These are phyloP conservation scores for Coelinius sp. DNA, from an alignment of 2,888 invertebrate species.

Conservation along the genomic window DNA sequence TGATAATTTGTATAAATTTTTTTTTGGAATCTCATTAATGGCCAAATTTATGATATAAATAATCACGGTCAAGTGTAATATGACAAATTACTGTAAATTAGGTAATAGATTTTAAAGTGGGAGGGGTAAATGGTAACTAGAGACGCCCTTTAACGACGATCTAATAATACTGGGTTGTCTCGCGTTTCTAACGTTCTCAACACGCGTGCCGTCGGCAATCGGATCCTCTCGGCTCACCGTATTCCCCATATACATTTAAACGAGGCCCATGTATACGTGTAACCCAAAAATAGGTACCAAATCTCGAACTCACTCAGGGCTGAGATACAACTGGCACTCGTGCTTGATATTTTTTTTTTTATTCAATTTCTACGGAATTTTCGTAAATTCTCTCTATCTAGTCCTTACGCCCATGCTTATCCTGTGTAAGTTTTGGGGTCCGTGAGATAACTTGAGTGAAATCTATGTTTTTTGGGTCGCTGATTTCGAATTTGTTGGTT, in stretches of 20 bases:
- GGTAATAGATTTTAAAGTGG: slow-evolving; percentile 9
- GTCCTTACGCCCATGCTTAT: no score
- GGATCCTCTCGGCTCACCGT: slow-evolving; percentile 26
- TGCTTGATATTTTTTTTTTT: slow-evolving; percentile 20
- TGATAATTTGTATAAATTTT: background rate
- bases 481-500: no score
- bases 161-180: slow-evolving; percentile 65
- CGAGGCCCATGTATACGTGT: slow-evolving; percentile 54
- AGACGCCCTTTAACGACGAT: slow-evolving; percentile 43
- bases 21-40: no score
- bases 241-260: slow-evolving; percentile 52
- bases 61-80: slow-evolving; percentile 20
- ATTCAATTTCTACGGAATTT: slow-evolving; percentile 18
- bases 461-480: no score
- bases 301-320: background rate
- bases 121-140: slow-evolving; percentile 30
- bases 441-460: no score
- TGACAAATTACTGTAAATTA: slow-evolving; percentile 11
- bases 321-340: background rate
- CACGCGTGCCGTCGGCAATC: slow-evolving; percentile 30
- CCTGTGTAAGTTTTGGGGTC: no score
- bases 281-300: slow-evolving; percentile 32
- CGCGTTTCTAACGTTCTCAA: slow-evolving; percentile 60
- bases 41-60: background rate
- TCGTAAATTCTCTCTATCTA: no score